Evolutionary conservation across 2,113 vertebrate species (phyloP).

Genomic region (Mus pahari): DNA sequence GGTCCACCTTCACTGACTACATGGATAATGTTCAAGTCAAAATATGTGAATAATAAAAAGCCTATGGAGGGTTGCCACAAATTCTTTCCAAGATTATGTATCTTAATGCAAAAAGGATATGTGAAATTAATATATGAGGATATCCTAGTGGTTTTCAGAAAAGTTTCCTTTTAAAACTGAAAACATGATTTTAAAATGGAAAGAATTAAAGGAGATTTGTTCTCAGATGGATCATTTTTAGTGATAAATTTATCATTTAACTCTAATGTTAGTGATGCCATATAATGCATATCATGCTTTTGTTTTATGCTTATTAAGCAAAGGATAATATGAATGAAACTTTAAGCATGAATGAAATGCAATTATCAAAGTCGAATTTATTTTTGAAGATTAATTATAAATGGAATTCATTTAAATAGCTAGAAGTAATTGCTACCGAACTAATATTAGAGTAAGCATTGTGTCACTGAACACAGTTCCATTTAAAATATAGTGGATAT

Average conservation of each 20-base stretch:
- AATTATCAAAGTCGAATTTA: background rate
- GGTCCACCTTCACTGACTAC: constrained; percentile 18
- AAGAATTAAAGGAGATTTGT: background rate
- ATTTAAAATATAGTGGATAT: background rate
- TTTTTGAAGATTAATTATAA: constrained; percentile 39
- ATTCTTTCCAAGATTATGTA: constrained; percentile 27
- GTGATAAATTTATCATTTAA: background rate
- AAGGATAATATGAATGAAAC: background rate
- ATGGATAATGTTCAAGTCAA: constrained; percentile 6
- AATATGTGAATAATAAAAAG: constrained; percentile 39
- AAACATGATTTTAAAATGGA: background rate
- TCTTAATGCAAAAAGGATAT: background rate
- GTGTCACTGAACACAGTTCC: background rate
- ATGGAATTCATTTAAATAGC: background rate
- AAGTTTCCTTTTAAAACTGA: background rate
- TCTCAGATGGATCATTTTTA: background rate
- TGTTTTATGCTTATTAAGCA: background rate
- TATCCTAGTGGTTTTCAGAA: background rate
- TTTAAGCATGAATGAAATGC: background rate
- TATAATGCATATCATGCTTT: background rate
- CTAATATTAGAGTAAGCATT: background rate
- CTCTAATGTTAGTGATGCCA: background rate
- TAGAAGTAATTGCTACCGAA: background rate
- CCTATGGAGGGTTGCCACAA: background rate
- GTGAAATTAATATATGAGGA: background rate